Evolutionary conservation across 2,888 invertebrate genomes (phyloP), one percentile per base, ranked within the genome.

Genomic region (Nomada fabriciana): DNA sequence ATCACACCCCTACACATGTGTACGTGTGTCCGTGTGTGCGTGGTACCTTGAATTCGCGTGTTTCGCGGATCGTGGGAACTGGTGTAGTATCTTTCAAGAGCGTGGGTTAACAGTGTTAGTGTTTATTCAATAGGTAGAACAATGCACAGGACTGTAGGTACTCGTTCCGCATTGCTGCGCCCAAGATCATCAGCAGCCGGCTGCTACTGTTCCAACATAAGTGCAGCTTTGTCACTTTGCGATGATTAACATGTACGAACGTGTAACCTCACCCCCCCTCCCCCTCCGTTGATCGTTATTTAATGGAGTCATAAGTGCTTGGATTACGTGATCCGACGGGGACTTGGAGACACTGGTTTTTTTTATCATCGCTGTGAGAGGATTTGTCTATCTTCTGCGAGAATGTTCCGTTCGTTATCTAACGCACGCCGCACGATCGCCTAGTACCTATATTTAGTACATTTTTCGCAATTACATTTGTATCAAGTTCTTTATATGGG

Each of bases 61-160:
- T 87, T 76, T 60, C 86, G 82, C 82, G 75, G 78, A 82, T 91
- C 93, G 93, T 94, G 93, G 93, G 93, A 93, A 94, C 91, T 91
- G 87, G 91, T 91, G 92, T 92, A 90, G 90, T 88, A 87, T 90
- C 90, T 92, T 90, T 90, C 89, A 89, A 88, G 86, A 85, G 87
- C 89, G 87, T 87, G 89, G 91, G 90, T 91, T 92, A 91, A 90
- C 91, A 88, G 91, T 91, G 91, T 93, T 93, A 90, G 93, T 91
- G 89, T 91, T 92, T 92, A 91, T 91, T 91, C 92, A 88, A 82
- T 81, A 82, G 86, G 82, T 82, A 90, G 92, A 93, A 93, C 93
- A 93, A 93, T 93, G 91, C 89, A 82, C 71, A 87, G 89, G 91
- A 91, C 90, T 93, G 93, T 93, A 89, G 88, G 89, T 87, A 87